Evolutionary conservation across 1,140 invertebrate genomes (phyloP), one percentile per base, ranked within the genome.

Genomic region (Sarcophaga bullata): DNA sequence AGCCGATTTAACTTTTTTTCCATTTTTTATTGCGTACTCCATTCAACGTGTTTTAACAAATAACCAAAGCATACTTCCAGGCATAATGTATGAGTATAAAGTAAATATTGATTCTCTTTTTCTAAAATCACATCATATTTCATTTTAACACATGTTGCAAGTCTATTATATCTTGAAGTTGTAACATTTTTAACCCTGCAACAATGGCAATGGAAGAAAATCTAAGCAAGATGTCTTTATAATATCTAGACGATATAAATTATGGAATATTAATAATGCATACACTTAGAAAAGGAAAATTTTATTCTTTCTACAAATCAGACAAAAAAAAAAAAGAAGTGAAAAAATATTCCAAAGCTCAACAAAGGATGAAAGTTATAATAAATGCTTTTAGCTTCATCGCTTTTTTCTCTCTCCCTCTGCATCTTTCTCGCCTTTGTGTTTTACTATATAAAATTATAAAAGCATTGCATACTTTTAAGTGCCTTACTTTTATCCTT

Each of bases 321-420:
- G 54, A n/a, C 54, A 58, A 6, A n/a, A 58, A 58, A 58, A 15
- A 6, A n/a, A 7, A 13, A 68, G 7, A 19, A 19, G 10, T 25
- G n/a, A 68, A 19, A 68, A 7, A 58, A 58, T n/a, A 58, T 37
- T 58, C 54, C 54, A n/a, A n/a, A 62, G n/a, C 58, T 62, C 1
- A 37, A 37, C 4, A 37, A 37, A 37, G 17, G 15, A 52, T 13
- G 50, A 62, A 62, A 62, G 62, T 8, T 68, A 68, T 68, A 68
- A 68, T 19, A 68, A 68, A 68, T 68, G 62, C 62, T 62, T 62
- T 62, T 62, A 62, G 58, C 58, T n/a, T 13, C 17, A 4, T 62
- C 19, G 54, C 54, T 58, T n/a, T n/a, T n/a, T n/a, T n/a, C n/a
- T 58, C 54, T 58, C n/a, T 58, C 15, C 15, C 7, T 11, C n/a